Percentiles rank a stretch among this genome's conserved stretches.
These are phyloP conservation scores for Pseudoips prasinana DNA, from an alignment of 2,888 invertebrate species.

Conservation along the genomic window DNA sequence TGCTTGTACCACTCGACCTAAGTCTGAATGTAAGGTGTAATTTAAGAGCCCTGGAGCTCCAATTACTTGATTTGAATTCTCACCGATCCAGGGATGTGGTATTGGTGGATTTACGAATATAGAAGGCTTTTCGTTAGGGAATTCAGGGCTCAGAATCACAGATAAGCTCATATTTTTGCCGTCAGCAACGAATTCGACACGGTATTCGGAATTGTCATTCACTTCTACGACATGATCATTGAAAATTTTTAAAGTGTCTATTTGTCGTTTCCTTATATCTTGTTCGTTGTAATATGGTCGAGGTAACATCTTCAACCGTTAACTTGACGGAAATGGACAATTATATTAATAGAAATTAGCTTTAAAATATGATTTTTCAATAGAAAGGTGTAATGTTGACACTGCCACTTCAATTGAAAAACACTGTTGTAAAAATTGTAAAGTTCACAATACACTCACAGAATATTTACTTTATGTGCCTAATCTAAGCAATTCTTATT, in stretches of 20 bases:
- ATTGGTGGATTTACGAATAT: slow-evolving; percentile 85
- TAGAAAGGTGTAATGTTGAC: no score
- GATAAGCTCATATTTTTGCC: slow-evolving; percentile 85
- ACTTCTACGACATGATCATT: slow-evolving; percentile 90
- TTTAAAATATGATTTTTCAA: no score
- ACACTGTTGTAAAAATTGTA: no score
- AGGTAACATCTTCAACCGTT: slow-evolving; percentile 81
- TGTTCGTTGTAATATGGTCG: slow-evolving; percentile 79
- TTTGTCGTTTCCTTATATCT: slow-evolving; percentile 86
- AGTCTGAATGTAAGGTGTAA: slow-evolving; percentile 89
- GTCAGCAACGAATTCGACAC: slow-evolving; percentile 85
- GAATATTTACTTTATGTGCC: no score
- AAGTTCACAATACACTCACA: no score
- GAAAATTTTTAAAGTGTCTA: slow-evolving; percentile 91
- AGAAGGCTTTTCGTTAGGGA: slow-evolving; percentile 88
- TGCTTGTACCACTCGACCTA: slow-evolving; percentile 90
- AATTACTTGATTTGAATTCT: slow-evolving; percentile 85
- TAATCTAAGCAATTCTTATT: no score
- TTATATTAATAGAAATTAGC: no score
- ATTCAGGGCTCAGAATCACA: slow-evolving; percentile 85
- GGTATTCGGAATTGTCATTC: slow-evolving; percentile 86
- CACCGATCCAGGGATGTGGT: slow-evolving; percentile 87
- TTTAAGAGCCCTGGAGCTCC: slow-evolving; percentile 89
- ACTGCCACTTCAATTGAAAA: no score
- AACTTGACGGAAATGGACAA: no score